A percentile compares a stretch with the other conserved stretches of the same genome.
These are phyloP conservation scores for Operophtera brumata DNA, from an alignment of 2,888 invertebrate genomes.

Conservation along the genomic window DNA sequence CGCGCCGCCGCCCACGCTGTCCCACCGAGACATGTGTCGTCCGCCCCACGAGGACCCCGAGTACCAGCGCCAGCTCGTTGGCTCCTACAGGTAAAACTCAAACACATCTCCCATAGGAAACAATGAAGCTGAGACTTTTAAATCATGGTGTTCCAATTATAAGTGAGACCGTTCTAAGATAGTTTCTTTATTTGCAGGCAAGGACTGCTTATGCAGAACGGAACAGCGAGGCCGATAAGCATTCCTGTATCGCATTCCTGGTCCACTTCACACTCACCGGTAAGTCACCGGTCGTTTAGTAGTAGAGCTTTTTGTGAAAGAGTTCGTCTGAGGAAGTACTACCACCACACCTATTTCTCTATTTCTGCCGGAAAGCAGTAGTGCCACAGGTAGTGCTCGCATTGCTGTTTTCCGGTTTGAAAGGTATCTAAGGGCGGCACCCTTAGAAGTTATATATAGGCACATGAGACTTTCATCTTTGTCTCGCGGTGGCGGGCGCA, in stretches of 20 bases:
- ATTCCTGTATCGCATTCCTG: slow-evolving; percentile 77
- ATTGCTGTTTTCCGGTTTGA: too few species aligned
- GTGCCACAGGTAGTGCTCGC: too few species aligned
- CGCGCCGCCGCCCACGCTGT: slow-evolving; percentile 91
- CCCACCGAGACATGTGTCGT: slow-evolving; percentile 96
- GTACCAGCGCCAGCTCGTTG: slow-evolving; percentile 91
- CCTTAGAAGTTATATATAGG: too few species aligned
- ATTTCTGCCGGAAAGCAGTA: too few species aligned
- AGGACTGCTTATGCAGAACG: slow-evolving; percentile 78
- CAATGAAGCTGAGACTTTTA: background rate
- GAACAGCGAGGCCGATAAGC: slow-evolving; percentile 72
- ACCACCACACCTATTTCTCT: too few species aligned
- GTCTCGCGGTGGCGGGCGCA: too few species aligned
- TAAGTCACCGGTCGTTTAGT: too few species aligned
- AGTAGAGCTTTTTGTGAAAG: too few species aligned
- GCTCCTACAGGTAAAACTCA: slow-evolving; percentile 79
- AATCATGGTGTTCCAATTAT: background rate
- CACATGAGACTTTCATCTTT: too few species aligned
- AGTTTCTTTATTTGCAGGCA: slow-evolving; percentile 62
- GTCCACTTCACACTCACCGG: slow-evolving; percentile 79
- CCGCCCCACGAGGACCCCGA: slow-evolving; percentile 97
- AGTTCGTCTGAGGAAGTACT: too few species aligned
- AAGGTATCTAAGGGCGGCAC: too few species aligned
- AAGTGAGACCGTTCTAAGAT: background rate
- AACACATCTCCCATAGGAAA: background rate